Evolutionary conservation across 37 sponge, comb jelly and placozoan genomes (phyloP), one percentile per base, ranked within the genome.

Genomic region (Oopsacas minuta): DNA sequence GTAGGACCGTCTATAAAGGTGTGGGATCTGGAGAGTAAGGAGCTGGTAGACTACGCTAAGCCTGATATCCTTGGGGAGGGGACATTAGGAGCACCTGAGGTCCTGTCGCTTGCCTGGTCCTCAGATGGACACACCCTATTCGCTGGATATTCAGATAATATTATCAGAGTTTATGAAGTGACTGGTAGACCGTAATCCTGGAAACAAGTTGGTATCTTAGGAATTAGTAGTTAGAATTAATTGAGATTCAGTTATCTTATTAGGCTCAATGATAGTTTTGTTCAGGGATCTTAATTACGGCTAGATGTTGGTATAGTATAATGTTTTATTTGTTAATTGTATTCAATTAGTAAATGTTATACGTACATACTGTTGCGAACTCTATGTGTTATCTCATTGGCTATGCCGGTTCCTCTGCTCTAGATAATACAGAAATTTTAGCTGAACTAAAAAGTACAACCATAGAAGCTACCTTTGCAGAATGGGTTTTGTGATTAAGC

Each of bases 11-110:
- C 87, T 36, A 90, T 99, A 81, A 99, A 95, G 91, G 91, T 99
- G 53, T 99, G 99, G 99, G 99, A 99, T 85, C 85, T 99, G n/a
- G 99, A 99, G 90, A 91, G 93, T 84, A 99, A 99, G 89, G 52
- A 88, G 39, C 87, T 94, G 20, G 99, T 99, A 10, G 99, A 99
- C 82, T 94, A 95, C 86, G 85, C 90, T 25, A 82, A 81, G 51
- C 89, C 89, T 0, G 99, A 98, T 35, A 46, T 87, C 52, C 38
- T 90, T 5, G 87, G 87, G 38, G 52, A 88, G 0, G 83, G 86
- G 7, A 82, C 38, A 23, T 81, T n/a, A 3, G 89, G 83, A 23
- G 51, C 88, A 8, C 87, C 89, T 37, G 86, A 90, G 52, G 95
- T 97, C 39, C 90, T 89, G 61, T 89, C 90, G 28, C 86, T 99